Conservation (phyloP, 1,140 invertebrate genomes). For the Probaryconus sp. region DNA sequence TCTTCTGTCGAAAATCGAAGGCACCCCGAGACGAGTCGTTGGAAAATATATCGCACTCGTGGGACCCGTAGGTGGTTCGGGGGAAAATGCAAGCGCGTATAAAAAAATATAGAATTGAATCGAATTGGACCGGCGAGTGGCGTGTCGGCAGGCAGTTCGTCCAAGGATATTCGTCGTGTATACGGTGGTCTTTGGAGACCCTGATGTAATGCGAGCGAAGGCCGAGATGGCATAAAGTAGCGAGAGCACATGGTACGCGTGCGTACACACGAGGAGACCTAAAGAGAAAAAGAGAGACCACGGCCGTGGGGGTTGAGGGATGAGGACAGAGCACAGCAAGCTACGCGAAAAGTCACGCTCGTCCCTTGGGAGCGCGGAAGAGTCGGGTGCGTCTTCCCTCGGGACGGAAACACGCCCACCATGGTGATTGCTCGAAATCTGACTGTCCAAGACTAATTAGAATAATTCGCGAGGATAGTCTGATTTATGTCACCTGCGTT, state of each 20-base stretch:
- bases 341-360: constrained; percentile 73
- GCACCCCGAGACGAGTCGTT: constrained; percentile 69
- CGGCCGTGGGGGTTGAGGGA: too few species aligned
- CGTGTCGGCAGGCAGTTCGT: constrained; percentile 74
- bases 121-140: constrained; percentile 73
- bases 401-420: constrained; percentile 66
- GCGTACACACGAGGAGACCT: constrained; percentile 34
- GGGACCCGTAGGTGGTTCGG: constrained; percentile 59
- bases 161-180: constrained; percentile 69
- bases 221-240: constrained; percentile 64
- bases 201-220: constrained; percentile 64
- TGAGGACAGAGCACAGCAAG: constrained; percentile 27
- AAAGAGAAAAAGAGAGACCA: constrained; percentile 17
- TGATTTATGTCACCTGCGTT: constrained; percentile 50
- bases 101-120: constrained; percentile 74
- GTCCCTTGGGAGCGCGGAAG: constrained; percentile 67
- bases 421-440: constrained; percentile 77
- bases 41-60: constrained; percentile 74
- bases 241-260: constrained; percentile 61
- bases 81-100: constrained; percentile 54
- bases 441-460: constrained; percentile 70
- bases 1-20: constrained; percentile 61
- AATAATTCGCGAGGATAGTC: constrained; percentile 53
- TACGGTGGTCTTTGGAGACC: constrained; percentile 65
- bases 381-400: constrained; percentile 72